Evolutionary conservation across 2,888 invertebrate species (phyloP).

Genomic region (Galeruca laticollis): DNA sequence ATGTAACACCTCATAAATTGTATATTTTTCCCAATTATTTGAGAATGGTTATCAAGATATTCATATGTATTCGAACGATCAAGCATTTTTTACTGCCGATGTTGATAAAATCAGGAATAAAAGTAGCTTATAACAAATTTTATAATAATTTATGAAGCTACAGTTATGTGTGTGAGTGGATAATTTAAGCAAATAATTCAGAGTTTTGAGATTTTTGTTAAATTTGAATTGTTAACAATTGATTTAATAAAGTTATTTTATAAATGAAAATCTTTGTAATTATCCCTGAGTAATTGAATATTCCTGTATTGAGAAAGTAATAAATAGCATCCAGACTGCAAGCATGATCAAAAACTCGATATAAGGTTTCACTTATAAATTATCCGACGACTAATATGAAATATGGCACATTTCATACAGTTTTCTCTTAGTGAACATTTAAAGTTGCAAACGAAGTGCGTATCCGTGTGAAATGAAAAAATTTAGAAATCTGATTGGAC

Average conservation of each 20-base stretch:
- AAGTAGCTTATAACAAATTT: not conserved
- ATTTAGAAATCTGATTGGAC: no score
- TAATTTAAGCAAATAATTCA: not conserved
- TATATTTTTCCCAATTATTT: not conserved
- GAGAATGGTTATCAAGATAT: not conserved
- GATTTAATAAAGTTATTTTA: not conserved
- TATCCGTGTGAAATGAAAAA: no score
- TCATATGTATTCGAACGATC: not conserved
- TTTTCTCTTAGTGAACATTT: no score
- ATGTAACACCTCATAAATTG: no score
- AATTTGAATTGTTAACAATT: slow-evolving; percentile 7
- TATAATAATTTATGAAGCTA: not conserved
- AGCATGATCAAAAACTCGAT: no score
- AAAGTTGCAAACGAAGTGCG: no score
- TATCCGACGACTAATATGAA: no score
- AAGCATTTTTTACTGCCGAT: not conserved
- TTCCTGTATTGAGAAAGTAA: no score
- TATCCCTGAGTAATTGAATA: not conserved
- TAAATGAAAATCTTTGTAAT: not conserved
- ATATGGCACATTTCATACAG: no score
- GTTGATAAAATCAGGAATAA: not conserved
- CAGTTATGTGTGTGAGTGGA: not conserved
- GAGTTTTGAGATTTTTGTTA: slow-evolving; percentile 4
- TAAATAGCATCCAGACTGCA: no score
- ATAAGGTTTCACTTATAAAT: no score